Base-by-base conservation (phyloP, 2,113 vertebrate species). In the Xenus cinereus region DNA sequence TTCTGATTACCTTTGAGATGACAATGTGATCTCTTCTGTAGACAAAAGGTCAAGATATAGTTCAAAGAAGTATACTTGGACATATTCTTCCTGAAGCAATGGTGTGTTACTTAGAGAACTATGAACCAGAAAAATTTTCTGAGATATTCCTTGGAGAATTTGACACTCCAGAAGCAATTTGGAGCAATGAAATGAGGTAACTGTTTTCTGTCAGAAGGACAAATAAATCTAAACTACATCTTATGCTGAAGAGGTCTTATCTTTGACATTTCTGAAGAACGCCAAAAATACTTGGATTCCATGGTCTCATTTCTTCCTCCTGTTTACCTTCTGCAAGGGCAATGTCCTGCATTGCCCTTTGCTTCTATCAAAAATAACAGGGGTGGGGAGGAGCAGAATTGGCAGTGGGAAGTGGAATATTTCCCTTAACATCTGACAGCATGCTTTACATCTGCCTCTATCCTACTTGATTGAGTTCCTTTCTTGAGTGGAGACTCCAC, bases 121-220 rank as follows among this genome's bases (percentile, higher is more conserved):
- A 99, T 48, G 99, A 99, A 81, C 98, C 99, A 24, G 99, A 99
- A 82, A 99, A 99, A 89, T 99, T 99, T 98, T 99, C 99, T 7
- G 99, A 99, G 97, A 99, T 99, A 95, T 99, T 99, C 97, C 98
- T 99, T 21, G 99, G 99, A 93, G 99, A 99, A 94, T 99, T 99
- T 97, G 99, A 99, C 85, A 99, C 99, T 30, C 99, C 99, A 9
- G 99, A 99, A 98, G 99, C 99, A 93, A 99, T 99, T 97, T 99
- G 99, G 99, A 99, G 99, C 98, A 99, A 98, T 60, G 99, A 99
- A 98, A 99, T 99, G 99, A 99, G 99, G 99, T 99, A 93, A 96
- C 11, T 80, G 32, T 68, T 74, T 54, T 75, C 14, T 87, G 19
- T 75, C 15, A 78, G 37, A 66, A 10, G 62, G 21, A 59, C 17